phyloP scores from a whole-genome alignment of 1,140 invertebrate genomes.

The Muscidifurax raptorellus region DNA sequence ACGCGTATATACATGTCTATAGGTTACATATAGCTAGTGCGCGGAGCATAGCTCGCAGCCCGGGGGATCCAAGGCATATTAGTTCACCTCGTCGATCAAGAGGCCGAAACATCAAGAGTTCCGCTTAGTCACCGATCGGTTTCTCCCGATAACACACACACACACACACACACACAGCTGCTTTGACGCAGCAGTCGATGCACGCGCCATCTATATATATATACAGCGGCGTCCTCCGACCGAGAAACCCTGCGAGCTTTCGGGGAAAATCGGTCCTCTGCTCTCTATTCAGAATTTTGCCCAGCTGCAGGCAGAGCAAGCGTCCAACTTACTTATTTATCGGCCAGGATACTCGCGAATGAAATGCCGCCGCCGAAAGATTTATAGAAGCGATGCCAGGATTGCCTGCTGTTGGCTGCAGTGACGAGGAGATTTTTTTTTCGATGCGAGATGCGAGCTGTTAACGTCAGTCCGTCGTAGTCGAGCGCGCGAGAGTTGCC shows the following conservation, averaged over 20 bases:
- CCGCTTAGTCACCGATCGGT: conserved; percentile 6
- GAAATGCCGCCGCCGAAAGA: neutral
- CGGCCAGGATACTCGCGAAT: neutral
- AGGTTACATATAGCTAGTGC: too few species aligned
- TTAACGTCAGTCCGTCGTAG: neutral
- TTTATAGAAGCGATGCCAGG: neutral
- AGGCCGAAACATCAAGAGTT: conserved; percentile 58
- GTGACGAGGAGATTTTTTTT: conserved; percentile 1
- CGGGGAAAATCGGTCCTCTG: neutral
- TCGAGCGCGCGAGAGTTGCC: too few species aligned
- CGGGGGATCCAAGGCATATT: neutral
- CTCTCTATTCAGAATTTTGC: neutral
- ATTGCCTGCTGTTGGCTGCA: neutral
- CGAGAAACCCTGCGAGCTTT: neutral
- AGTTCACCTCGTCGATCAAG: conserved; percentile 36
- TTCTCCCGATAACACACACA: neutral
- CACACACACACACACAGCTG: neutral
- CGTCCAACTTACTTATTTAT: neutral
- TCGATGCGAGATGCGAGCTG: neutral
- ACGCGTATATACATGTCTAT: too few species aligned
- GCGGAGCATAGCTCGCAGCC: neutral
- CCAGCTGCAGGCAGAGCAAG: too few species aligned
- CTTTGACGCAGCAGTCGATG: neutral
- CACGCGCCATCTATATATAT: too few species aligned
- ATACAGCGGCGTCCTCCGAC: too few species aligned